A percentile compares a stretch with the other conserved stretches of the same genome.
Conservation (phyloP, 2,113 vertebrate genomes). For the Clarias gariepinus region DNA sequence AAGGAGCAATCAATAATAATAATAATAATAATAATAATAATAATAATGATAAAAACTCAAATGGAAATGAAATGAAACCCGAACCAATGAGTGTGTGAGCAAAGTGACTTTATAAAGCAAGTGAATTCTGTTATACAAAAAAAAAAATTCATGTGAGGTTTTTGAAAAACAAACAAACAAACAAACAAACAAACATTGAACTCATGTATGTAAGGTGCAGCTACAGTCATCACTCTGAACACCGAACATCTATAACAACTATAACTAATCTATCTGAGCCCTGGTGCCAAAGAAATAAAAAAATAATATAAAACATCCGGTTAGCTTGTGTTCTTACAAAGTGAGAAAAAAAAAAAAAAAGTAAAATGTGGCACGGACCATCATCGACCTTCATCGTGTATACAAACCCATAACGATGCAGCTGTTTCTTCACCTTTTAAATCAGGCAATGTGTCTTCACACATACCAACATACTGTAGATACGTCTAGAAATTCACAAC, state of each 20-base stretch:
- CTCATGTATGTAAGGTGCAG: slow-evolving; percentile 2
- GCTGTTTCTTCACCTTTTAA: not conserved
- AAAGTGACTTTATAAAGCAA: slow-evolving; percentile 42
- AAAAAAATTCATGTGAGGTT: not conserved
- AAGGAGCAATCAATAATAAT: not conserved
- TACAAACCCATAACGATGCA: not conserved
- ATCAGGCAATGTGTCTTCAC: not conserved
- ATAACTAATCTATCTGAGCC: not conserved
- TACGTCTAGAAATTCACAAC: not conserved
- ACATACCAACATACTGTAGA: not conserved
- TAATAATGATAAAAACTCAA: not conserved
- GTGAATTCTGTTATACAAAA: slow-evolving; percentile 10
- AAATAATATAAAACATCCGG: not conserved
- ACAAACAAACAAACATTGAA: not conserved
- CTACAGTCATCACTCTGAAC: not conserved
- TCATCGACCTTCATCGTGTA: not conserved
- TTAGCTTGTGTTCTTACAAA: not conserved
- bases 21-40: too few relatives aligned
- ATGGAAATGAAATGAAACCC: slow-evolving; percentile 12
- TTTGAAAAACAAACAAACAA: not conserved
- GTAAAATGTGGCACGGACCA: not conserved
- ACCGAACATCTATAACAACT: not conserved
- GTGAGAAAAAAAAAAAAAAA: not conserved
- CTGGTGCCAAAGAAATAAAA: not conserved
- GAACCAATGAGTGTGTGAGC: slow-evolving; percentile 23